These are phyloP conservation scores for Lophura nycthemera DNA, from an alignment of 2,113 vertebrate species.

Conservation along the genomic window DNA sequence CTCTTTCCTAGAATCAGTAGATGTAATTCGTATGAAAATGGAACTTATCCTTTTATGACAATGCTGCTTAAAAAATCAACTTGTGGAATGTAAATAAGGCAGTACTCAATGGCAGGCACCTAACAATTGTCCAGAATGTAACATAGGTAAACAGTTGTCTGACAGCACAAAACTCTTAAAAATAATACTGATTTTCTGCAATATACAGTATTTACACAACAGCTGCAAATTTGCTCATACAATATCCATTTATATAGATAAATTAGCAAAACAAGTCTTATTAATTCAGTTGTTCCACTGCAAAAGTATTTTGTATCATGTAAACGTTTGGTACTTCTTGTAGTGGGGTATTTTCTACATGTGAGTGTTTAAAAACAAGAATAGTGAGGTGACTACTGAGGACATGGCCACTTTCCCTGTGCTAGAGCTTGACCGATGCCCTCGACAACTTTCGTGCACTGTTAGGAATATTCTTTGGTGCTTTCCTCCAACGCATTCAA, in stretches of 20 bases:
- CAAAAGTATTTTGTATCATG: constrained; percentile 44
- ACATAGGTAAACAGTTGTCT: constrained; percentile 62
- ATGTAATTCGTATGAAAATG: neutral
- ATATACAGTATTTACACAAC: constrained; percentile 85
- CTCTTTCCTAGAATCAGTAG: constrained; percentile 1
- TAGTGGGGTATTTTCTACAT: neutral
- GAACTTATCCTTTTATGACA: neutral
- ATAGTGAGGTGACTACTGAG: constrained; percentile 10
- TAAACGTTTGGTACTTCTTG: constrained; percentile 50
- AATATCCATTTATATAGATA: constrained; percentile 75
- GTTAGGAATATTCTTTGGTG: constrained; percentile 68
- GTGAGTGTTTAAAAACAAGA: neutral
- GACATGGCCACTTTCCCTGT: neutral
- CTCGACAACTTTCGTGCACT: neutral
- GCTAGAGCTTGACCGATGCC: neutral
- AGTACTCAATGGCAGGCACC: constrained; percentile 64
- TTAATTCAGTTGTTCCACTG: constrained; percentile 46
- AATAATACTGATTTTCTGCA: constrained; percentile 81
- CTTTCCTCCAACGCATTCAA: constrained; percentile 49
- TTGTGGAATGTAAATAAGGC: constrained; percentile 54
- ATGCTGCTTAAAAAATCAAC: constrained; percentile 31
- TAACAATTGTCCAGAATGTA: constrained; percentile 53
- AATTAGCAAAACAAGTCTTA: constrained; percentile 74
- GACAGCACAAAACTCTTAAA: constrained; percentile 63
- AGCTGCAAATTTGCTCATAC: constrained; percentile 72